These are phyloP conservation scores for Limnephilus auricula DNA, from an alignment of 2,888 invertebrate species.

Conservation along the genomic window DNA sequence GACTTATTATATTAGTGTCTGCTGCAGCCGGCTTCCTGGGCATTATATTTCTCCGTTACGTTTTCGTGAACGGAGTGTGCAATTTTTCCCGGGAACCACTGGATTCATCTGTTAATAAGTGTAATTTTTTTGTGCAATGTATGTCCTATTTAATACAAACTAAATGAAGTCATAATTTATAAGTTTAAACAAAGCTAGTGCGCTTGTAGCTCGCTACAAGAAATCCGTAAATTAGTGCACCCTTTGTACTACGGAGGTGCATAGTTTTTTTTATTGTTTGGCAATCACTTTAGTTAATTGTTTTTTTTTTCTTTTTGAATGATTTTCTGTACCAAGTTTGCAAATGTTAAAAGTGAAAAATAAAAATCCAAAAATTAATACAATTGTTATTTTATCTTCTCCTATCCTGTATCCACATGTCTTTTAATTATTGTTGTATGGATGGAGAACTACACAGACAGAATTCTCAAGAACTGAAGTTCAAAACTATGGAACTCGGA, in stretches of 20 bases:
- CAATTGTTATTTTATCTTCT: neutral
- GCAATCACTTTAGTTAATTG: constrained; percentile 19
- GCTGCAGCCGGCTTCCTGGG: constrained; percentile 21
- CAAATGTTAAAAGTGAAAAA: constrained; percentile 57
- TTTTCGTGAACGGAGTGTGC: constrained; percentile 62
- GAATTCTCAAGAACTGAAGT: neutral
- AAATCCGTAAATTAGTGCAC: neutral
- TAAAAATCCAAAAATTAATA: constrained; percentile 38
- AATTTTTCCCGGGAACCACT: neutral
- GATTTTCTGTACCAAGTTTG: constrained; percentile 57
- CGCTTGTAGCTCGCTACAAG: neutral
- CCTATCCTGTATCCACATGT: neutral
- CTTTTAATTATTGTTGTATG: neutral
- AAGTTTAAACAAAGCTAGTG: constrained; percentile 26
- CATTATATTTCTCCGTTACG: constrained; percentile 55
- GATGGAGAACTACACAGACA: neutral
- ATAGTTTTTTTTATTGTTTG: neutral
- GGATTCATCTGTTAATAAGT: neutral
- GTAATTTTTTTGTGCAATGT: neutral
- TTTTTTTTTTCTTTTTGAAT: constrained; percentile 49
- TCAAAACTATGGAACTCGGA: no score
- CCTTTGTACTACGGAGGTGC: neutral
- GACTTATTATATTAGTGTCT: constrained; percentile 39
- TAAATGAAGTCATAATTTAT: constrained; percentile 46
- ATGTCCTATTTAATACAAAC: neutral